Base-by-base conservation (phyloP, 2,888 invertebrate genomes). In the Neoaliturus tenellus region DNA sequence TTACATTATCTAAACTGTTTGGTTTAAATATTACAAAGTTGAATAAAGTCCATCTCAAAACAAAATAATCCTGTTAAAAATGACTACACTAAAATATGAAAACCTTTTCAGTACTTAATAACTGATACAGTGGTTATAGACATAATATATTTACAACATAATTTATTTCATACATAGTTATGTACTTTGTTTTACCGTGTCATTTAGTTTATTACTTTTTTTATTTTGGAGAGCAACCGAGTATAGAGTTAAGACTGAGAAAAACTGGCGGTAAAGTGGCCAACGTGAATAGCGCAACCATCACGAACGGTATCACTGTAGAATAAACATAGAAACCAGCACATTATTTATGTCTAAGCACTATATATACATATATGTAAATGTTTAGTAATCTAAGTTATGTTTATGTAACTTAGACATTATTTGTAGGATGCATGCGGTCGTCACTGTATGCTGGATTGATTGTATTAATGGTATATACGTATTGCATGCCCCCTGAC, bases 271-370 rank as follows among this genome's bases (percentile, higher is more conserved):
- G 23, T 12, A 31, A 39, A 67, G 67, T 39, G 12, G 39, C 41
- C 39, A 23, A 20, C 25, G 25, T 39, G 6, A n/a, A 44, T 48
- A 20, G 44, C 48, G 44, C 41, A 23, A 6, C 5, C 8, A 17
- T 48, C 75, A 75, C 48, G 1, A 75, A 44, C 75, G 75, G 48
- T 28, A 3, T 44, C 75, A 75, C 75, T 23, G 75, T 75, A 75
- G 71, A 20, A 39, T 71, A 71, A 51, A 51, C 14, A 62, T 62
- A 62, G 69, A 14, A 14, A 75, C 75, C 75, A 75, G 75, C 75
- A 75, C 75, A 28, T 75, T 48, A 75, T 44, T 75, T 75, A 75
- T 75, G 75, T 75, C 75, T 75, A 75, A 17, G 75, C 75, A 75
- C 75, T 48, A 75, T 48, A 75, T 75, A 28, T 39, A 75, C n/a